Evolutionary conservation across 2,888 invertebrate species (phyloP), one percentile per base, ranked within the genome.

Genomic region (Aleiodes testaceus): DNA sequence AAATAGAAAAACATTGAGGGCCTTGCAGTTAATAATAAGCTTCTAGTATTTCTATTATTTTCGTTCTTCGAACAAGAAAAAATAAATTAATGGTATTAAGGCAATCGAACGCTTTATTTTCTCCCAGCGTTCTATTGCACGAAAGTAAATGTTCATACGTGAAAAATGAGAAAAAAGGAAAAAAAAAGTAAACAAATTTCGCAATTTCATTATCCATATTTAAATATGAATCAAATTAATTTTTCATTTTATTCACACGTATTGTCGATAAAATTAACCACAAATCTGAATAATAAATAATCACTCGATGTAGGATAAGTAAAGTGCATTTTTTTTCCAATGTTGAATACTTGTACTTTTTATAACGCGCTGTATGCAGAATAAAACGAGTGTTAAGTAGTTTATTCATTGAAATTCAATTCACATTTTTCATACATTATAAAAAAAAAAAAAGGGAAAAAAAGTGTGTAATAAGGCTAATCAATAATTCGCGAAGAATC

Each of bases 271-370:
- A 76, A 71, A 74, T 74, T 66, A 72, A 75, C 67, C 73, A 45
- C 42, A 36, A 75, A 72, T 75, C 72, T 72, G 69, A 73, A 75
- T 73, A 73, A 74, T 74, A 9, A 71, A 74, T 75, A 70, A 75
- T 72, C 69, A 67, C 74, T 74, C 75, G 74, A 74, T 69, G 69
- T 79, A 77, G 77, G 71, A 76, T 74, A 73, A 77, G 77, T 73
- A 73, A 72, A 75, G 73, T 79, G 78, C 79, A 80, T 80, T 82
- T 81, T 72, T 70, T 55, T 36, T 81, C 80, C 74, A 74, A 79
- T 68, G 72, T 79, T 74, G 78, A 82, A 82, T 81, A 82, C 82
- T 82, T 80, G 76, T 77, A 72, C 75, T 74, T 75, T 78, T 78
- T 78, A 75, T 75, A 75, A 74, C 73, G 70, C 77, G 75, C 71